Evolutionary conservation across 2,888 invertebrate genomes (phyloP), one percentile per base, ranked within the genome.

Genomic region (Tryphoninae sp.): DNA sequence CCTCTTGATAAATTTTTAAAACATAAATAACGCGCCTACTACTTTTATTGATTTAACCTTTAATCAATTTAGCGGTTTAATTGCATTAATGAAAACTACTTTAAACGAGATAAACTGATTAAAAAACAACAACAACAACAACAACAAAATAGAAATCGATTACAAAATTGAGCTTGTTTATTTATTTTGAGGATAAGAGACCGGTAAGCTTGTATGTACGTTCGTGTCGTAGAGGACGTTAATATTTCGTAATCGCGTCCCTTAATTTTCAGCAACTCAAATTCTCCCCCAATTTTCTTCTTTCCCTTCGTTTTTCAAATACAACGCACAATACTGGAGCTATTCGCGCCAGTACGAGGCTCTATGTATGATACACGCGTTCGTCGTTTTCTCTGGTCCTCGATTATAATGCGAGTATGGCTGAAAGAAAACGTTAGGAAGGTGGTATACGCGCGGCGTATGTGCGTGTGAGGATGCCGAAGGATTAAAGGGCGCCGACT

Each of bases 401-500:
- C 74, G 55, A 74, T 74, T 74, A 71, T 19, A 19, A 19, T 83
- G 82, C 77, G 84, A 81, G 77, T 82, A 45, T 45, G 45, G 13
- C 33, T 33, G 33, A 33, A 2, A 26, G n/a, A 2, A 6, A 33
- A 6, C 6, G 33, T 33, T 33, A 6, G 3, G 13, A 13, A 45
- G 3, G 13, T 45, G 11, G 2, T 45, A 45, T 45, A 45, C 13
- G 13, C 13, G 13, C 13, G 13, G 42, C 3, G 19, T 51, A 67
- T 26, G 16, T 75, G 68, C 49, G 72, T 26, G 77, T 26, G 77
- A 78, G 81, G 81, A 77, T 69, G 81, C 81, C 77, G 73, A 77
- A 84, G 89, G 90, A 90, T 90, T 90, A 90, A 90, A 90, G 89
- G 88, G 88, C 88, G 88, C 90, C 90, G 90, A 90, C 89, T 86